These are phyloP conservation scores for Thelaira solivaga DNA, from an alignment of 2,888 invertebrate species.

Conservation along the genomic window DNA sequence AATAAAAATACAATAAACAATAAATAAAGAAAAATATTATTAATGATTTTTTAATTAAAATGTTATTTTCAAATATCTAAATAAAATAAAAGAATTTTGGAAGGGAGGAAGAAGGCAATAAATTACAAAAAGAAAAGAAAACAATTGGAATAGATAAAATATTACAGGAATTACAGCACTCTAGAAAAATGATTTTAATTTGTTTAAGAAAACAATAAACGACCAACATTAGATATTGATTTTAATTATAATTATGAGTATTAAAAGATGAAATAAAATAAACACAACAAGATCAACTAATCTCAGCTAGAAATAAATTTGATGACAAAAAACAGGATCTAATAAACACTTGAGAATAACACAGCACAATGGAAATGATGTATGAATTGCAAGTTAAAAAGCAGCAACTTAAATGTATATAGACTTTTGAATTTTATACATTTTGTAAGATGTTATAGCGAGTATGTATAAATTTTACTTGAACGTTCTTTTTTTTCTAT, in stretches of 20 bases:
- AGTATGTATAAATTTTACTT: neutral
- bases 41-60: conserved; percentile 41
- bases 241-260: conserved; percentile 7
- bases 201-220: conserved; percentile 33
- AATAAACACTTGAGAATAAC: conserved; percentile 4
- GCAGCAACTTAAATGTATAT: neutral
- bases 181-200: conserved; percentile 16
- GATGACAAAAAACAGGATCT: neutral
- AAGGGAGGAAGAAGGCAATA: neutral
- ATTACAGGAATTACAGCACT: conserved; percentile 39
- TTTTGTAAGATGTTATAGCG: neutral
- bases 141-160: conserved; percentile 33
- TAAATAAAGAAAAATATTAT: conserved; percentile 53
- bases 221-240: conserved; percentile 21
- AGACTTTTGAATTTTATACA: neutral
- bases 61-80: conserved; percentile 61
- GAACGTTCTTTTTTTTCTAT: neutral
- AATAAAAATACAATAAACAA: conserved; percentile 49
- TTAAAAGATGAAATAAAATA: neutral
- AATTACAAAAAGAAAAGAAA: neutral
- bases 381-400: neutral
- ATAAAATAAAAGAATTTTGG: conserved; percentile 61
- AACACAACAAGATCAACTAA: conserved; percentile 41
- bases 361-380: conserved; percentile 3
- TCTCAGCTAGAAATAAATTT: conserved; percentile 44